Percentiles rank a stretch among this genome's conserved stretches.
Conservation (phyloP, 2,888 invertebrate species). For the Lasioglossum figueresi region DNA sequence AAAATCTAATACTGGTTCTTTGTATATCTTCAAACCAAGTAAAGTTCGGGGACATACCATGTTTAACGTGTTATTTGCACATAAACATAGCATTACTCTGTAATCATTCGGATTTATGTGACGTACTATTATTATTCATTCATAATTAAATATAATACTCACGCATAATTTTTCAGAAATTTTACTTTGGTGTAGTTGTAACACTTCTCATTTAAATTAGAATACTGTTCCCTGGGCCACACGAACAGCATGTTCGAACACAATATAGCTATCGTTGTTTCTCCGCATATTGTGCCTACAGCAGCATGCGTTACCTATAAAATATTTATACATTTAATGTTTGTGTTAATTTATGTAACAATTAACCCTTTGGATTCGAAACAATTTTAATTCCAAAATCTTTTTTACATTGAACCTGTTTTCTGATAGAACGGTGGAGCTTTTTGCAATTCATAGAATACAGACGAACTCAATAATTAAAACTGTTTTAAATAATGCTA, state of each 20-base stretch:
- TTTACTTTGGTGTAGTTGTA: conserved; percentile 72
- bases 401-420: too few relatives aligned
- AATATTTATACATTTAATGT: conserved; percentile 20
- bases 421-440: too few relatives aligned
- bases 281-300: conserved; percentile 29
- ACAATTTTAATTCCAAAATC: too few relatives aligned
- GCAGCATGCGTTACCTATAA: conserved; percentile 66
- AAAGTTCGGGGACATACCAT: conserved; percentile 76
- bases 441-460: too few relatives aligned
- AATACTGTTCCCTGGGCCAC: conserved; percentile 69
- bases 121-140: neutral
- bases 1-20: conserved; percentile 74
- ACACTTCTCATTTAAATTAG: conserved; percentile 50
- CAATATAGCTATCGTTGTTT: conserved; percentile 67
- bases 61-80: conserved; percentile 69
- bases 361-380: neutral
- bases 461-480: too few relatives aligned
- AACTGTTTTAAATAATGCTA: too few relatives aligned
- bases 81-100: conserved; percentile 76
- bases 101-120: conserved; percentile 35
- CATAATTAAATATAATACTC: too few relatives aligned
- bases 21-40: conserved; percentile 70
- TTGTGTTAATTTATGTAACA: neutral
- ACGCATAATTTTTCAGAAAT: conserved; percentile 71
- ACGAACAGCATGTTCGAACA: conserved; percentile 65